phyloP scores from a whole-genome alignment of 2,113 vertebrate genomes.

The Oreochromis aureus region DNA sequence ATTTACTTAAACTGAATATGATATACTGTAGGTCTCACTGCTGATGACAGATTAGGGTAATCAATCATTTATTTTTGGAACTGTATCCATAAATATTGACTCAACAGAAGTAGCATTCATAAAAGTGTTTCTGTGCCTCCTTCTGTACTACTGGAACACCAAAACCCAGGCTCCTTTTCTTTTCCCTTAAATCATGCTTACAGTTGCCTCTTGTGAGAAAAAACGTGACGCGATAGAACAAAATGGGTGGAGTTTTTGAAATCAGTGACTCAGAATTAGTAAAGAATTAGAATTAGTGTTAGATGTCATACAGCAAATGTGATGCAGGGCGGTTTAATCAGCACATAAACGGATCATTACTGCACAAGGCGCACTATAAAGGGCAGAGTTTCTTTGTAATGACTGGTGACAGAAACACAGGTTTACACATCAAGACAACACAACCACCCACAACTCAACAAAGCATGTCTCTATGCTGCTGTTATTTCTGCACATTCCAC shows the following conservation, averaged over 20 bases:
- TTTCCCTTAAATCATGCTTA: neutral
- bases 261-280: neutral
- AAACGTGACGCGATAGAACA: neutral
- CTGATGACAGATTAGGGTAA: neutral
- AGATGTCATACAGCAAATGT: neutral
- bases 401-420: neutral
- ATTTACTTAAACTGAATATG: neutral
- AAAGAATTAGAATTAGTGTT: neutral
- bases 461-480: neutral
- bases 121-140: neutral
- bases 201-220: neutral
- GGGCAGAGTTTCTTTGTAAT: constrained; percentile 23
- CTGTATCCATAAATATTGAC: neutral
- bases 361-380: neutral
- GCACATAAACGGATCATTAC: neutral
- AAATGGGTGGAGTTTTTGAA: neutral
- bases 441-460: neutral
- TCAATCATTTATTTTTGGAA: neutral
- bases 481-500: neutral
- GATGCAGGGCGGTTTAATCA: neutral
- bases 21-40: neutral
- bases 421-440: neutral
- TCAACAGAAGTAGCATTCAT: neutral
- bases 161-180: neutral
- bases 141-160: neutral